These are phyloP conservation scores for Malurus leucopterus DNA, from an alignment of 2,797 vertebrate species.

Conservation along the genomic window DNA sequence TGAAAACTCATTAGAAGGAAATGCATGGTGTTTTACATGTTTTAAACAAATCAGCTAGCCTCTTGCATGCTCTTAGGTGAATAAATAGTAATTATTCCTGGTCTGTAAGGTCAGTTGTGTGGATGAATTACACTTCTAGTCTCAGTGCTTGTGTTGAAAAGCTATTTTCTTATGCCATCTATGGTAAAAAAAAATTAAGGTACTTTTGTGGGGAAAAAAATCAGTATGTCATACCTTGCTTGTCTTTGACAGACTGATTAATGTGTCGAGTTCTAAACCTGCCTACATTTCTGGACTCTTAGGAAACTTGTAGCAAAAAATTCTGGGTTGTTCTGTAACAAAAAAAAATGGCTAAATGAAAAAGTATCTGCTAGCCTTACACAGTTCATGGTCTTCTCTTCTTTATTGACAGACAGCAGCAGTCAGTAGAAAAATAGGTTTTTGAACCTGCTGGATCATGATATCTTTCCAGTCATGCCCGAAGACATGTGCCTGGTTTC, in stretches of 20 bases:
- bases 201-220: neutral
- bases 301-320: neutral
- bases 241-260: conserved; percentile 18
- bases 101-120: neutral
- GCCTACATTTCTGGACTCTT: conserved; percentile 25
- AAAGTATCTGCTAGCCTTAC: conserved; percentile 11
- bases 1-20: neutral
- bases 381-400: neutral
- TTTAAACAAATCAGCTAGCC: neutral
- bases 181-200: neutral
- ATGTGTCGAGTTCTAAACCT: neutral
- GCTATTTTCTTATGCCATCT: neutral
- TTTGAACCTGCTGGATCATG: conserved; percentile 71
- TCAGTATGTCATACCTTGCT: neutral
- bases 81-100: neutral
- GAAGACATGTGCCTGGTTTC: neutral
- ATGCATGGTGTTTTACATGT: neutral
- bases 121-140: neutral
- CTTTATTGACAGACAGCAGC: conserved; percentile 65
- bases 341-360: neutral
- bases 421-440: conserved; percentile 59
- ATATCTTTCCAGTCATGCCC: neutral
- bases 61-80: neutral
- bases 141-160: neutral
- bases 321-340: neutral